Evolutionary conservation across 2,113 vertebrate species (phyloP), one percentile per base, ranked within the genome.

Genomic region (Scomber colias): DNA sequence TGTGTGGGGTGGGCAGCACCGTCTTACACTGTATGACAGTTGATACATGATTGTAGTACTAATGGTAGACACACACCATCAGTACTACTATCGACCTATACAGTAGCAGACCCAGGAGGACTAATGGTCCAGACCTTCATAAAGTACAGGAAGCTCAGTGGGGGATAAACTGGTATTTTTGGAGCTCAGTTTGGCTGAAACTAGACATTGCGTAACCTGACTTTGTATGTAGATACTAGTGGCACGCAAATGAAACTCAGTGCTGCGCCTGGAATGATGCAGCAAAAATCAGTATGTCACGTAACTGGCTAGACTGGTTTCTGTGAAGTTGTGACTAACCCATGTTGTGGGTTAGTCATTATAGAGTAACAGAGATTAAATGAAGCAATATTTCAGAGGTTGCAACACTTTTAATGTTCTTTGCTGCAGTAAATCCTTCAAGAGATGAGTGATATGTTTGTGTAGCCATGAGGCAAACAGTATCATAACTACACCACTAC

Each of bases 291-390:
- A 53, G 16, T 6, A 54, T 55, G 77, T 66, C 0, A 46, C 35
- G 30, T 5, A n/a, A 64, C 76, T 78, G 79, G 78, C 74, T 65
- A 1, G 4, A 64, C 75, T 75, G 55, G 82, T 87, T 75, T 82
- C 44, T 24, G 49, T 45, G 12, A 13, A 57, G 60, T 61, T 40
- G 2, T 13, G 21, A 21, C 21, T 21, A 21, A 21, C 21, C 21
- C 21, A 4, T 10, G 27, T 16, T 17, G 16, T 17, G 1, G 3
- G 24, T 31, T 64, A 56, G 51, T 54, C 53, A 73, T 21, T 8
- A 46, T 17, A 15, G 11, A 63, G 19, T 35, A 51, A 71, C 35
- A 40, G 6, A 40, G 16, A 16, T 46, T 15, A 10, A 45, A 59
- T 55, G 19, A 35, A 27, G 13, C 5, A 5, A 49, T 31, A 27